Evolutionary conservation across 2,113 vertebrate genomes (phyloP).

Genomic region (Siniperca knerii): DNA sequence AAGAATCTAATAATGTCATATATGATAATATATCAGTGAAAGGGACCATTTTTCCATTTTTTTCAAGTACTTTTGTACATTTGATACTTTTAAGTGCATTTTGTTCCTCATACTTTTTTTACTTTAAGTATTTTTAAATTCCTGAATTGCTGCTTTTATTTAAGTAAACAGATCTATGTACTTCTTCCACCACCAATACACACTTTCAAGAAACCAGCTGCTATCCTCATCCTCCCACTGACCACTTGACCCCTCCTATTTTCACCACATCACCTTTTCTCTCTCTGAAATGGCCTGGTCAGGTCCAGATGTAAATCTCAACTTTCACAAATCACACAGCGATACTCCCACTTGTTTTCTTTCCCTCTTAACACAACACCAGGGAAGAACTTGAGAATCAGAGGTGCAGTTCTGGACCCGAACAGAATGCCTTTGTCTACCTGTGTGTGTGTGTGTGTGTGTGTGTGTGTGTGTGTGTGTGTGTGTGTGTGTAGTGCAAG

Average conservation of each 20-base stretch:
- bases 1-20: neutral
- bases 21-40: neutral
- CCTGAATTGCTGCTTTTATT: neutral
- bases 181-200: neutral
- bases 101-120: neutral
- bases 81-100: neutral
- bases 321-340: slow-evolving; percentile 68
- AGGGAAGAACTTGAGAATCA: slow-evolving; percentile 65
- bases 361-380: slow-evolving; percentile 73
- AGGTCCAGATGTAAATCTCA: slow-evolving; percentile 67
- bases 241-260: slow-evolving; percentile 33
- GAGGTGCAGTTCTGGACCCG: slow-evolving; percentile 39
- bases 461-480: slow-evolving; percentile 38
- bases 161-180: neutral
- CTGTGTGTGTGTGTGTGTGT: slow-evolving; percentile 42
- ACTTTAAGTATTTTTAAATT: neutral
- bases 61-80: neutral
- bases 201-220: neutral
- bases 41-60: neutral
- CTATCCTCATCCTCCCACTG: slow-evolving; percentile 38
- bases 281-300: slow-evolving; percentile 28
- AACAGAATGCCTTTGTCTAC: slow-evolving; percentile 74
- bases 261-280: slow-evolving; percentile 22
- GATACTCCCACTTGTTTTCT: slow-evolving; percentile 73
- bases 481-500: slow-evolving; percentile 39